phyloP scores from a whole-genome alignment of 2,113 vertebrate species.

The Ciconia maguari region DNA sequence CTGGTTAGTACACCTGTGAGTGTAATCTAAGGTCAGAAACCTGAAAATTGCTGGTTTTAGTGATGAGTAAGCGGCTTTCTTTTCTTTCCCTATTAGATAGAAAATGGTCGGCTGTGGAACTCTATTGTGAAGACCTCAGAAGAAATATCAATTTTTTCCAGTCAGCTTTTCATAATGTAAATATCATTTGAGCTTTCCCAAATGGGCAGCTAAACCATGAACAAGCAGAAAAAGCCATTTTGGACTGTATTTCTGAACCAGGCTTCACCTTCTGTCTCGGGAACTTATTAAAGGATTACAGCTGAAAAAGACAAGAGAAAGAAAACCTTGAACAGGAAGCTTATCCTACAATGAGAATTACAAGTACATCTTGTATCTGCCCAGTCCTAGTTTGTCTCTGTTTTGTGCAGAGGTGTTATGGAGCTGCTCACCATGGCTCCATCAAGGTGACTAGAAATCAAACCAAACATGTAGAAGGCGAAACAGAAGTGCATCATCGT shows the following conservation, averaged over 20 bases:
- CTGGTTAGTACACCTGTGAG: neutral
- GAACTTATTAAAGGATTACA: constrained; percentile 65
- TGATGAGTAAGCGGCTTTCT: constrained; percentile 56
- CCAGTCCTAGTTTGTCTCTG: constrained; percentile 96
- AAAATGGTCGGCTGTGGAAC: constrained; percentile 77
- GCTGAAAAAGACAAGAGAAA: constrained; percentile 49
- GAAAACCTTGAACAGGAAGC: constrained; percentile 60
- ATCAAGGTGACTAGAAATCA: constrained; percentile 84
- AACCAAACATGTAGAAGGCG: constrained; percentile 85
- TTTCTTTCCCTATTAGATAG: constrained; percentile 72
- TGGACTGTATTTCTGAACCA: constrained; percentile 76
- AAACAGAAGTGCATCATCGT: constrained; percentile 96
- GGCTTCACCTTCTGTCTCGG: constrained; percentile 67
- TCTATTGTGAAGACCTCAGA: constrained; percentile 72
- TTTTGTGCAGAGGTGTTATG: constrained; percentile 90
- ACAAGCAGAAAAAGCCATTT: constrained; percentile 70
- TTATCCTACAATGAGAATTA: constrained; percentile 91
- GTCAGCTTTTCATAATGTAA: constrained; percentile 86
- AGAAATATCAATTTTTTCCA: constrained; percentile 37
- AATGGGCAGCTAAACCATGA: constrained; percentile 82
- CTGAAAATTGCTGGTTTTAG: constrained; percentile 19
- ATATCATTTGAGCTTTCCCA: constrained; percentile 66
- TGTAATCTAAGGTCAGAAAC: neutral
- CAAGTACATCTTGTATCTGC: constrained; percentile 88
- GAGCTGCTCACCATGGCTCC: constrained; percentile 77